phyloP scores from a whole-genome alignment of 2,888 invertebrate species.

The Strigamia maritima region DNA sequence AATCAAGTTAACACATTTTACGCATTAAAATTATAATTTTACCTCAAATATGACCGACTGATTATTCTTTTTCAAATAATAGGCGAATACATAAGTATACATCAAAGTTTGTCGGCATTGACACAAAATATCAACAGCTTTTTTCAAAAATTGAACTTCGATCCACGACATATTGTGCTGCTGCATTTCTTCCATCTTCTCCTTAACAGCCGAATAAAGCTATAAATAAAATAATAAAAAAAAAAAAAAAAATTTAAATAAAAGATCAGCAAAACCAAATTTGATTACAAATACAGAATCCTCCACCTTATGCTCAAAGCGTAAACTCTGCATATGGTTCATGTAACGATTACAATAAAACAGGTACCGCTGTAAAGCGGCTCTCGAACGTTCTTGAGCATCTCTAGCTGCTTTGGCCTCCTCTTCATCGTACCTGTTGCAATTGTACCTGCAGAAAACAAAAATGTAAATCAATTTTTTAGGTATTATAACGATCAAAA shows the following conservation, averaged over 20 bases:
- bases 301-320: conserved; percentile 83
- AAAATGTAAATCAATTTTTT: conserved; percentile 38
- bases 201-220: conserved; percentile 89
- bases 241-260: background rate
- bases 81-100: conserved; percentile 99
- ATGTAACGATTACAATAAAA: conserved; percentile 99
- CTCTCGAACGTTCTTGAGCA: conserved; percentile 89
- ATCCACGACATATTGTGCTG: conserved; percentile 99
- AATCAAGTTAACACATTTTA: too few relatives aligned
- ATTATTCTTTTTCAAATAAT: conserved; percentile 95
- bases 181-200: conserved; percentile 99
- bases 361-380: conserved; percentile 91
- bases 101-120: conserved; percentile 96
- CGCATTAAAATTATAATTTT: conserved; percentile 45
- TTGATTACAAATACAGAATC: too few relatives aligned
- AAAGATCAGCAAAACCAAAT: background rate
- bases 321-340: conserved; percentile 98
- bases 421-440: conserved; percentile 95
- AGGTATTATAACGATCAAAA: too few relatives aligned
- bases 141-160: conserved; percentile 97
- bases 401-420: conserved; percentile 94
- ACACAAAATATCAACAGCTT: conserved; percentile 94
- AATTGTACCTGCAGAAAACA: conserved; percentile 68
- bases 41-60: conserved; percentile 96
- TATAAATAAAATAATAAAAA: conserved; percentile 43